A percentile compares a stretch with the other conserved stretches of the same genome.
Conservation (phyloP, 2,888 invertebrate genomes). For the Idaea dimidiata region DNA sequence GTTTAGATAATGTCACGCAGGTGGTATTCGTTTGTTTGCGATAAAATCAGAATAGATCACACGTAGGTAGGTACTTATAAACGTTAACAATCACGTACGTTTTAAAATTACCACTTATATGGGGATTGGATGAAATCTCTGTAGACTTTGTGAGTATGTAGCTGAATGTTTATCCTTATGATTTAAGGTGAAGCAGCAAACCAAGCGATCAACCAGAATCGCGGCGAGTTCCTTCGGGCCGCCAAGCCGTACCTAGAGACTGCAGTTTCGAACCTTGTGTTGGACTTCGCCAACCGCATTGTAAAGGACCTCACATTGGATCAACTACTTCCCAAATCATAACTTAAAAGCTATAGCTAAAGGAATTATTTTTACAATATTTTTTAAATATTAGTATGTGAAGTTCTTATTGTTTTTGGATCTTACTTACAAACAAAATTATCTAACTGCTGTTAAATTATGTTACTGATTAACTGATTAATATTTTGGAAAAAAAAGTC, state of each 20-base stretch:
- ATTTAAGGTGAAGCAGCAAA: slow-evolving; percentile 77
- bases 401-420: no score
- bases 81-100: no score
- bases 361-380: no score
- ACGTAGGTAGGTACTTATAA: no score
- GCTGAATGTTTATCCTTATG: slow-evolving; percentile 4
- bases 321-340: slow-evolving; percentile 75
- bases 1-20: no score
- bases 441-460: background rate
- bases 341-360: slow-evolving; percentile 16
- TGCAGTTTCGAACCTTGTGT: slow-evolving; percentile 71
- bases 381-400: no score
- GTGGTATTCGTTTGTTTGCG: no score
- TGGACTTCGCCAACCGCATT: slow-evolving; percentile 79
- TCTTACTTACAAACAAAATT: slow-evolving; percentile 3
- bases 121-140: no score
- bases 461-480: no score
- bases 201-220: slow-evolving; percentile 81
- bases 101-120: no score
- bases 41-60: no score
- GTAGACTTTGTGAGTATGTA: background rate
- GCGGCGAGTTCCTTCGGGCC: slow-evolving; percentile 77
- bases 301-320: slow-evolving; percentile 75
- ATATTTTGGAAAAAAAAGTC: no score
- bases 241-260: slow-evolving; percentile 80